Evolutionary conservation across 1,140 invertebrate species (phyloP), one percentile per base, ranked within the genome.

Genomic region (Amphibalanus amphitrite): DNA sequence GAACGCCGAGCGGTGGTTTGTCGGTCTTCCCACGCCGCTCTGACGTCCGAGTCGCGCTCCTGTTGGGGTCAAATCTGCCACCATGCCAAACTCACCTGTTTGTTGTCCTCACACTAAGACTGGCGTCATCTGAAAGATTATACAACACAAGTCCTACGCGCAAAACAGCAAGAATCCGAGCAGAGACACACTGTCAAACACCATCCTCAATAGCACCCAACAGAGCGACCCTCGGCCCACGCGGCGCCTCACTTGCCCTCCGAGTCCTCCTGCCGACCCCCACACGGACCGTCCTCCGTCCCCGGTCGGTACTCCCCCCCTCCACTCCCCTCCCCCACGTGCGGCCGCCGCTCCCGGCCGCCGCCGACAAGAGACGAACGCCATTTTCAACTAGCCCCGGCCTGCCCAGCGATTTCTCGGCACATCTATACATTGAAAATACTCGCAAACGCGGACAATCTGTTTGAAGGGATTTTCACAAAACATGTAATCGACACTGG

Each of bases 291-390:
- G 47, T 59, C 47, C 47, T 59, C 47, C 47, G 10, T 20, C 47
- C 23, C 47, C 17, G 47, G 47, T 23, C 1, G 47, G 47, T 20
- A 59, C 47, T 59, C 10, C 20, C 10, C 47, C 47, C 47, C 1
- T 20, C 47, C 47, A 8, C 47, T 20, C 47, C 47, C 47, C 47
- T 59, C 47, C 47, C 47, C 47, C 47, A 59, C 47, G 47, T 59
- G 47, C 47, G 47, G 47, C 47, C 10, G 47, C 10, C 47, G 47
- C 47, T 20, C 10, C 47, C 23, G 10, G 6, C 47, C 10, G 47
- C 47, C 47, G 47, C 47, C 47, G 47, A 59, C 47, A 59, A 59
- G 47, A 59, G 47, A 59, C 47, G 47, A 59, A 59, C 47, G 47
- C 47, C 47, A 59, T 59, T 59, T 59, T 59, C 47, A 59, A 59